Conservation (phyloP, 2,113 vertebrate species). For the Ageneiosus marmoratus region DNA sequence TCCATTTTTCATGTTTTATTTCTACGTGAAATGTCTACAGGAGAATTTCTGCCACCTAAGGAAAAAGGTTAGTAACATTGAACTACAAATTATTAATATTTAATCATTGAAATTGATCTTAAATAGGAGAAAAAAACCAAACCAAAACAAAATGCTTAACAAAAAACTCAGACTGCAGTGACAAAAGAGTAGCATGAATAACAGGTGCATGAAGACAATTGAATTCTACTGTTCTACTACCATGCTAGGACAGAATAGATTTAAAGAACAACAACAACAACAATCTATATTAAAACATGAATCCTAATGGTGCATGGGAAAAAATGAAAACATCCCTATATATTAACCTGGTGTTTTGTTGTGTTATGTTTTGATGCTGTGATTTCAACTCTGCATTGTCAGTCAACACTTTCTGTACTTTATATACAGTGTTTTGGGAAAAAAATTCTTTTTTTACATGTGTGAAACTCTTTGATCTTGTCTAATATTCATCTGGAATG, state of each 20-base stretch:
- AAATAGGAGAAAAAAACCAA: neutral
- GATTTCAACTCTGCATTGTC: slow-evolving; percentile 14
- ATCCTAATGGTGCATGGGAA: slow-evolving; percentile 40
- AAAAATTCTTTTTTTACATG: neutral
- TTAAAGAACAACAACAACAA: neutral
- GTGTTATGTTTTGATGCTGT: slow-evolving; percentile 9
- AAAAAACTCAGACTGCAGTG: slow-evolving; percentile 8
- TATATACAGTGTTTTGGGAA: neutral
- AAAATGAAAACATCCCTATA: neutral
- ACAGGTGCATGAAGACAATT: neutral
- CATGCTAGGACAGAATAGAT: neutral
- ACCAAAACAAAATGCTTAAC: neutral
- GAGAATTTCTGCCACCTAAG: slow-evolving; percentile 70
- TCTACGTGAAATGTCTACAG: slow-evolving; percentile 52
- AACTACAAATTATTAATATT: neutral
- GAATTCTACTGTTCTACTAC: neutral
- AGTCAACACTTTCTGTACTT: slow-evolving; percentile 25
- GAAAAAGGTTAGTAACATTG: slow-evolving; percentile 68
- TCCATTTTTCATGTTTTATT: neutral
- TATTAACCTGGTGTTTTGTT: slow-evolving; percentile 6
- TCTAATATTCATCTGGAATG: slow-evolving; percentile 33
- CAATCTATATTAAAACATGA: neutral
- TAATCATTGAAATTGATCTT: neutral
- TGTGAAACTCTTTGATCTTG: neutral
- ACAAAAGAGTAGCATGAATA: slow-evolving; percentile 22